Evolutionary conservation across 2,888 invertebrate genomes (phyloP).

Genomic region (Orthonychiurus folsomi): DNA sequence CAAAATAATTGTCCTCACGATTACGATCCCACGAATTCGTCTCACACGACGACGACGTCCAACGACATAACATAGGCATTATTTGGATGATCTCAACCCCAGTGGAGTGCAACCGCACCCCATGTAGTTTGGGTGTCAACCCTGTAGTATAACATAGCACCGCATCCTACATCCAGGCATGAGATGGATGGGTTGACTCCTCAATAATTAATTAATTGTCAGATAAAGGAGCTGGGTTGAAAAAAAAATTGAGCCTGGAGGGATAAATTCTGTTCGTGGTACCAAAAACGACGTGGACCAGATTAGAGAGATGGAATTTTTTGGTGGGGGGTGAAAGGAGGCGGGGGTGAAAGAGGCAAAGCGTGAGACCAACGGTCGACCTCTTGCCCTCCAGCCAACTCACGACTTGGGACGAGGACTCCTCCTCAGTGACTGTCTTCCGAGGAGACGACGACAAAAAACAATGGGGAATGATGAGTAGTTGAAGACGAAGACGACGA

Average conservation of each 20-base stretch:
- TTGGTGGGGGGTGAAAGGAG: background rate
- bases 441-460: background rate
- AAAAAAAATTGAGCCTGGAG: background rate
- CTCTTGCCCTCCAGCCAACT: constrained; percentile 15
- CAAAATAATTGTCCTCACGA: constrained; percentile 1
- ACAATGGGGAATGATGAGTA: background rate
- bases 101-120: background rate
- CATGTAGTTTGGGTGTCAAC: constrained; percentile 4
- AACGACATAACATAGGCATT: background rate
- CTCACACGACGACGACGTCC: background rate
- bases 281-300: background rate
- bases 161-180: background rate
- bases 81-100: background rate
- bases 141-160: background rate
- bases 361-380: constrained; percentile 13
- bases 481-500: constrained; percentile 7
- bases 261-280: background rate
- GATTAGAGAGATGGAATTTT: background rate
- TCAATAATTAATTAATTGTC: constrained; percentile 9
- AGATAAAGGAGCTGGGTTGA: background rate
- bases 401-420: constrained; percentile 9
- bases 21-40: background rate
- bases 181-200: background rate
- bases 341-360: background rate
- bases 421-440: too few species aligned